These are phyloP conservation scores for Eurystomus glaucurus DNA, from an alignment of 2,797 vertebrate species.

Conservation along the genomic window DNA sequence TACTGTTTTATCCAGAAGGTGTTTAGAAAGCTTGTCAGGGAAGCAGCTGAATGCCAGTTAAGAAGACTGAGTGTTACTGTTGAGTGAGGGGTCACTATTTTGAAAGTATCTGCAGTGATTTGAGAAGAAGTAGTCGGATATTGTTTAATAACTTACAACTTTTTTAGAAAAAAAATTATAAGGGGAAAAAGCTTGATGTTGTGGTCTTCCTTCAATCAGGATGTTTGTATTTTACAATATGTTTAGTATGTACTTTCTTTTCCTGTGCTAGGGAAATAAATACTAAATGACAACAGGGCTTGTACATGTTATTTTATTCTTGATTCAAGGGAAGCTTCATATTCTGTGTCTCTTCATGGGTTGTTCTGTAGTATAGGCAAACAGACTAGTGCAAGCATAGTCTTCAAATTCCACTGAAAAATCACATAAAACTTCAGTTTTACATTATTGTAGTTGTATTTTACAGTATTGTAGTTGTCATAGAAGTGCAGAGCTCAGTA, in stretches of 20 bases:
- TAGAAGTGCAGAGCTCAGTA: not conserved
- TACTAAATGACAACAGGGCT: not conserved
- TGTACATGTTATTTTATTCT: not conserved
- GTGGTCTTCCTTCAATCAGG: not conserved
- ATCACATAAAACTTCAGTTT: not conserved
- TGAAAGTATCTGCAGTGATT: not conserved
- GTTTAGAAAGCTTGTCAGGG: not conserved
- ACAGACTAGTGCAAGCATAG: not conserved
- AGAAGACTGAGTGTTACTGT: not conserved
- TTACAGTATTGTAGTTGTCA: not conserved
- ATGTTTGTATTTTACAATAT: not conserved
- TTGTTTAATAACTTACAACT: not conserved
- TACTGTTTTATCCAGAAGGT: not conserved
- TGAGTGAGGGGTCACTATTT: not conserved
- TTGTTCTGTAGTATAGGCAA: not conserved
- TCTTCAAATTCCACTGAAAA: not conserved
- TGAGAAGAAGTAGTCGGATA: not conserved
- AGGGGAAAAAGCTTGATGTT: not conserved
- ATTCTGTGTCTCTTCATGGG: not conserved
- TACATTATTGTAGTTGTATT: no score
- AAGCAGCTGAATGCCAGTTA: not conserved
- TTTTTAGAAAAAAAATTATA: no score
- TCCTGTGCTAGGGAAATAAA: not conserved
- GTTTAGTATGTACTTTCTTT: not conserved
- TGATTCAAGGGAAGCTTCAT: not conserved